These are phyloP conservation scores for Xerus inauris DNA, from an alignment of 2,113 vertebrate species.

Conservation along the genomic window DNA sequence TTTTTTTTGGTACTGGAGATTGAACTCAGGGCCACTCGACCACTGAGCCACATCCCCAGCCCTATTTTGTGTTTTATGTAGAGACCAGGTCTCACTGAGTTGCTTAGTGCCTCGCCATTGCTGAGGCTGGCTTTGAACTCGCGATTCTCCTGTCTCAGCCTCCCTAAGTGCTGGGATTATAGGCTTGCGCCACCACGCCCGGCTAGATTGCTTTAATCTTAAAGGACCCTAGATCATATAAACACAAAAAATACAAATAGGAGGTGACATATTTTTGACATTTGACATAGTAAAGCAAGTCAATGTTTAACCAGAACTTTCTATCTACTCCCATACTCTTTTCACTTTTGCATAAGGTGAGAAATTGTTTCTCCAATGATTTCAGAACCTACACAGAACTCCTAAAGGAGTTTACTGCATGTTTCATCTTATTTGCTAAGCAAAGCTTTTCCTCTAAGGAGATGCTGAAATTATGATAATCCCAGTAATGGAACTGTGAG, in stretches of 20 bases:
- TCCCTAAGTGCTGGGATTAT: too few species aligned
- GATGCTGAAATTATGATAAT: not conserved
- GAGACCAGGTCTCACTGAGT: too few species aligned
- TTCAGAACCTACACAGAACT: not conserved
- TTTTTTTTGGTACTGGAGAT: too few species aligned
- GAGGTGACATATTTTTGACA: not conserved
- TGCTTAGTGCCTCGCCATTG: too few species aligned
- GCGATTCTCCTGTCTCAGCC: too few species aligned
- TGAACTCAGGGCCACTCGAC: too few species aligned
- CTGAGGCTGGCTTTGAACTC: too few species aligned
- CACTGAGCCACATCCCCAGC: too few species aligned
- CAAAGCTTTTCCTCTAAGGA: not conserved
- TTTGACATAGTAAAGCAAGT: not conserved
- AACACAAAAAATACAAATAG: not conserved
- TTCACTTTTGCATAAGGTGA: not conserved
- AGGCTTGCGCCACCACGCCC: too few species aligned
- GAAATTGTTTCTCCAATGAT: not conserved
- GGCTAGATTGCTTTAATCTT: not conserved
- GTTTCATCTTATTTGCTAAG: conserved; percentile 27
- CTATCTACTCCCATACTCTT: not conserved
- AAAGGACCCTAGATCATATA: not conserved
- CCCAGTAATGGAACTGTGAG: not conserved
- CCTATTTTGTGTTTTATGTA: too few species aligned
- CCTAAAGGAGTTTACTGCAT: not conserved
- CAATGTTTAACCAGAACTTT: not conserved